Evolutionary conservation across 2,888 invertebrate species (phyloP), one percentile per base, ranked within the genome.

Genomic region (Epistrophe grossulariae): DNA sequence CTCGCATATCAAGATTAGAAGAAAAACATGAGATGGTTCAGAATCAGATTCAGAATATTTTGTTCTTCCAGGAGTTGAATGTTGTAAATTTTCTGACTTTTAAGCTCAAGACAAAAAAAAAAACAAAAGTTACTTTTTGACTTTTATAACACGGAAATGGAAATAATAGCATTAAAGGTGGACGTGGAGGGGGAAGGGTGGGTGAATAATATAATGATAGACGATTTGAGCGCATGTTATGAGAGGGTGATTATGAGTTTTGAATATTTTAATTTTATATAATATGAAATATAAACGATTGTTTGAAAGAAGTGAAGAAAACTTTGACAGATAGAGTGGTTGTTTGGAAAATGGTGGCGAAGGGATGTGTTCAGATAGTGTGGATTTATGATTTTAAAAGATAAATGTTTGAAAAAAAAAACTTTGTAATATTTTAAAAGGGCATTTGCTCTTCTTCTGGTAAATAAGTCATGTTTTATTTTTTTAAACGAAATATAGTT

Each of bases 1-100:
- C 72, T 72, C 43, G 24, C 24, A 78, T 64, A 87, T 87, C 82
- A 79, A 87, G 85, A 87, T 87, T 83, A 83, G 85, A 87, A 59
- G 71, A 79, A 74, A 59, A 38, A 82, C 78, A 85, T 82, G 82
- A 73, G 78, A 73, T 81, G 73, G 40, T 78, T 73, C 28, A 28
- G 62, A 40, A 81, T 50, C 48, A 48, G 24, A 24, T 2, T 24
- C 24, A 24, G 24, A 24, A 45, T 43, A 3, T 48, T n/a, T n/a
- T 11, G 35, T 40, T 62, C 40, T 64, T 15, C 2, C 40, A 28
- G 45, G 31, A 55, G 24, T 28, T 5, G n/a, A n/a, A 52, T 79
- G 17, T 64, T 74, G 77, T 73, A 81, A 81, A 77, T 81, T 60
- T 62, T 48, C 62, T 71, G 77, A 77, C 68, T 68, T 70, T 70